Percentiles rank a stretch among this genome's conserved stretches.
Conservation (phyloP, 37 sponge, comb jelly and placozoan species). For the Aplysina aerophoba region DNA sequence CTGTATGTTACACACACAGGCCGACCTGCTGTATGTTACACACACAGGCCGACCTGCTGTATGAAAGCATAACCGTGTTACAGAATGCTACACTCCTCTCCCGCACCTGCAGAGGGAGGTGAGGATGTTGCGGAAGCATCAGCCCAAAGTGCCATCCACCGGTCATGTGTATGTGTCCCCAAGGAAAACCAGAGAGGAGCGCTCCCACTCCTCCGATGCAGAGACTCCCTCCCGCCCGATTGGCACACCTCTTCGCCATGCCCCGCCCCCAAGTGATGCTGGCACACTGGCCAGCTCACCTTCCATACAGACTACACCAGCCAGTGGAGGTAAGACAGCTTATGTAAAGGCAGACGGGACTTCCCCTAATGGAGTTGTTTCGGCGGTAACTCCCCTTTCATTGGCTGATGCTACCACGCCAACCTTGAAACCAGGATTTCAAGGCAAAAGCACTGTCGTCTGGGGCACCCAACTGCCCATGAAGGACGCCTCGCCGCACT, state of each 20-base stretch:
- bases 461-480: slow-evolving; percentile 9
- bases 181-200: not conserved
- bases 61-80: no score
- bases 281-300: not conserved
- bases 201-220: not conserved
- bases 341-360: not conserved
- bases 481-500: no score
- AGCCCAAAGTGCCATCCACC: slow-evolving; percentile 6
- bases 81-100: no score
- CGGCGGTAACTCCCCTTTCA: not conserved
- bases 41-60: no score
- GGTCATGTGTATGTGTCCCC: slow-evolving; percentile 23
- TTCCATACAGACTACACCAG: not conserved
- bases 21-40: no score
- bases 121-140: not conserved
- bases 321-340: not conserved
- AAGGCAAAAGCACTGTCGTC: slow-evolving; percentile 12
- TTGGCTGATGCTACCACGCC: not conserved
- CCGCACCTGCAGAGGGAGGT: slow-evolving; percentile 7
- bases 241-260: not conserved
- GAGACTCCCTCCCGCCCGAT: not conserved
- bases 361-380: not conserved
- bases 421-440: not conserved
- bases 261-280: slow-evolving; percentile 19
- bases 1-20: no score